A percentile compares a stretch with the other conserved stretches of the same genome.
phyloP scores from a whole-genome alignment of 2,113 vertebrate species.

The Phrynosoma platyrhinos region DNA sequence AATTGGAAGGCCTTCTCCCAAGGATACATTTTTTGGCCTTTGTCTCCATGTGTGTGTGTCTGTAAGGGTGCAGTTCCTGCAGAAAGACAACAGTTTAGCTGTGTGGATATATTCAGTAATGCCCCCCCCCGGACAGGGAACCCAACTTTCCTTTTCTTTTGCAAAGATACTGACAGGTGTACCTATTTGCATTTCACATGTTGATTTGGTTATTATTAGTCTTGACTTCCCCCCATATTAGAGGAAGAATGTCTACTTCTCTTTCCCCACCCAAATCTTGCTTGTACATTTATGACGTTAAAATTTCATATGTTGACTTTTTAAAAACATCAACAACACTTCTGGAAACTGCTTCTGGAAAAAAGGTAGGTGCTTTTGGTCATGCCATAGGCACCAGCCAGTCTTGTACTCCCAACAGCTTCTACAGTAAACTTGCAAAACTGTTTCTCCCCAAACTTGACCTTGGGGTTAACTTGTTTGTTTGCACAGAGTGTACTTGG shows the following conservation, averaged over 20 bases:
- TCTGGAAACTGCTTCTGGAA: background rate
- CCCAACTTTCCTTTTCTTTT: no score
- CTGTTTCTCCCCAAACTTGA: background rate
- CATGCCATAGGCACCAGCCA: background rate
- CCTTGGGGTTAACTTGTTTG: background rate
- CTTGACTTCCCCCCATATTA: background rate
- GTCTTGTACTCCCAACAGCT: background rate
- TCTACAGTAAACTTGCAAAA: background rate
- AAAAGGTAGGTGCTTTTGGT: background rate
- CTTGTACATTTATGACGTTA: background rate
- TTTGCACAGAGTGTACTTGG: background rate
- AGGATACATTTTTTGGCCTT: no score
- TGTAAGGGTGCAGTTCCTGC: no score
- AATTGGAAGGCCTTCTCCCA: no score
- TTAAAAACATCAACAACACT: background rate
- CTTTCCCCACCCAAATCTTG: background rate
- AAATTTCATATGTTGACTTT: background rate
- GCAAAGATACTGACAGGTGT: no score
- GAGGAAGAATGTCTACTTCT: background rate
- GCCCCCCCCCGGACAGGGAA: no score
- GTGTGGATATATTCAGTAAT: no score
- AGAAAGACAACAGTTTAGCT: no score
- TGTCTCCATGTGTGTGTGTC: no score
- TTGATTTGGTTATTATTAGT: no score
- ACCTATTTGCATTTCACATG: no score